A percentile compares a stretch with the other conserved stretches of the same genome.
phyloP scores from a whole-genome alignment of 2,113 vertebrate species.

The Fregata magnificens region DNA sequence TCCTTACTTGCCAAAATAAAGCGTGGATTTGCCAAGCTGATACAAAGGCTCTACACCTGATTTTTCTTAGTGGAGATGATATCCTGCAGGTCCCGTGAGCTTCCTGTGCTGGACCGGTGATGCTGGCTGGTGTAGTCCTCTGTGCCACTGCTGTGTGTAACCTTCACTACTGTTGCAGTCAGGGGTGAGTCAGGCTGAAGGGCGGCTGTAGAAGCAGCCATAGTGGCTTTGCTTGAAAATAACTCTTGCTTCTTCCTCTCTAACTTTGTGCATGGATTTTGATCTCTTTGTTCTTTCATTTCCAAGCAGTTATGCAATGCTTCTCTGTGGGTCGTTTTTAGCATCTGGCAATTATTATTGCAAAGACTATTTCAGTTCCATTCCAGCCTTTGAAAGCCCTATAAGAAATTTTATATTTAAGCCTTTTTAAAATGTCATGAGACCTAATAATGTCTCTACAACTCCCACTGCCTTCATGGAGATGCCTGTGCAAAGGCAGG shows the following conservation, averaged over 20 bases:
- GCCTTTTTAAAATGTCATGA: slow-evolving; percentile 8
- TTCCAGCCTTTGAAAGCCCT: not conserved
- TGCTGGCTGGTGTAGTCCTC: not conserved
- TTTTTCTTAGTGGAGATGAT: not conserved
- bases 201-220: not conserved
- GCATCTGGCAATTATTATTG: not conserved
- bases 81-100: not conserved
- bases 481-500: not conserved
- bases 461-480: not conserved
- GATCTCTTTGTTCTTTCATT: not conserved
- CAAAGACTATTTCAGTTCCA: not conserved
- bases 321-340: not conserved
- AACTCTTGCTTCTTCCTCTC: not conserved
- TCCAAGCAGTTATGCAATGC: not conserved
- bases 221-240: not conserved
- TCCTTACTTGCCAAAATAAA: not conserved
- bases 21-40: not conserved
- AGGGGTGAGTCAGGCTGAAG: not conserved
- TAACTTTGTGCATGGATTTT: not conserved
- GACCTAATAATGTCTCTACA: slow-evolving; percentile 16
- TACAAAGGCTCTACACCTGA: not conserved
- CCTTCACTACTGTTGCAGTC: not conserved
- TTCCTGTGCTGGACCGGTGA: not conserved
- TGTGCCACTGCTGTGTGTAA: not conserved
- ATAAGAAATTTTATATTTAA: not conserved